Conservation (phyloP, 2,113 vertebrate species). For the Typhlomys cinereus region DNA sequence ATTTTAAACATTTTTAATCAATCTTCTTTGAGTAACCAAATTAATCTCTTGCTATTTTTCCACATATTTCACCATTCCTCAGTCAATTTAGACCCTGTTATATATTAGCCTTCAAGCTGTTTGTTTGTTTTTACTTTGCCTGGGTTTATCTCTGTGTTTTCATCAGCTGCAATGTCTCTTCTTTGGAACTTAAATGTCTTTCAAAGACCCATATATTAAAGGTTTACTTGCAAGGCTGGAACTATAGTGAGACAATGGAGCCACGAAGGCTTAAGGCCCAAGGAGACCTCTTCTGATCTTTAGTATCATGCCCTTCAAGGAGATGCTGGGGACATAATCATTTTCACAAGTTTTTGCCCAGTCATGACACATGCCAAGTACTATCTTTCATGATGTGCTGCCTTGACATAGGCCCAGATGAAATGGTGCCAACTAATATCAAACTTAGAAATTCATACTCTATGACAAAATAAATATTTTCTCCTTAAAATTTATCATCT, state of each 20-base stretch:
- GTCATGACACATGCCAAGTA: neutral
- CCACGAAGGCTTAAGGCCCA: neutral
- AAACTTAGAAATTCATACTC: neutral
- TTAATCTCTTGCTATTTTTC: neutral
- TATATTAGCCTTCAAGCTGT: neutral
- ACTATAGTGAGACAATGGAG: too few relatives aligned
- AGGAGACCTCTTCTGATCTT: neutral
- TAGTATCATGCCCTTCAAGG: neutral
- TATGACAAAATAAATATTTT: neutral
- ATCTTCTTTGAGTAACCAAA: slow-evolving; percentile 3
- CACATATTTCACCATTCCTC: neutral
- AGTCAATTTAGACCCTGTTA: neutral
- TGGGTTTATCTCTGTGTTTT: neutral
- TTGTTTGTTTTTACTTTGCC: neutral
- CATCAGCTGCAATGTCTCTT: neutral
- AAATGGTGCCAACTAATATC: neutral
- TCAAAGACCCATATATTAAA: neutral
- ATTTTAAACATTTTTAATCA: neutral
- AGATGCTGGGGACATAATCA: too few relatives aligned
- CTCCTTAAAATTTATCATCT: neutral
- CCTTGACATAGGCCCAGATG: neutral
- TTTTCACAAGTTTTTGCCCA: neutral
- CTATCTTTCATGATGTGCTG: neutral
- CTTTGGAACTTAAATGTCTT: neutral
- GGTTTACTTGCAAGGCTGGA: neutral